These are phyloP conservation scores for Heliconius ethilla DNA, from an alignment of 2,888 invertebrate species.

Conservation along the genomic window DNA sequence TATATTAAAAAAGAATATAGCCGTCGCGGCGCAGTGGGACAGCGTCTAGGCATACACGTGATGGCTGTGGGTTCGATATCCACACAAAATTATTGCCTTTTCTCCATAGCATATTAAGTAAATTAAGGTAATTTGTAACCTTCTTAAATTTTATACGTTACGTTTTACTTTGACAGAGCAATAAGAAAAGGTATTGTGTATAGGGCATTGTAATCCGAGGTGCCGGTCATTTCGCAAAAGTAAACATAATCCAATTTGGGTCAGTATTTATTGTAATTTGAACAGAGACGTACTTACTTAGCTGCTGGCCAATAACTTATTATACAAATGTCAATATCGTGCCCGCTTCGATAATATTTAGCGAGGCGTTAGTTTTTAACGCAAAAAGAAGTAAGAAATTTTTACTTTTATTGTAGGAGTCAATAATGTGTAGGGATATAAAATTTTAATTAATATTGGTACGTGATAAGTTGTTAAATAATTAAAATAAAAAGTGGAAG, in stretches of 20 bases:
- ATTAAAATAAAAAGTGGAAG: constrained; percentile 33
- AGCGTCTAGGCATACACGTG: no score
- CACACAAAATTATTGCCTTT: neutral
- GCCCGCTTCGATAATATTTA: neutral
- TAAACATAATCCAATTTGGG: constrained; percentile 40
- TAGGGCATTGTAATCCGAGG: constrained; percentile 34
- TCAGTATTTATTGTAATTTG: constrained; percentile 31
- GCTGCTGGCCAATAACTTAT: constrained; percentile 36
- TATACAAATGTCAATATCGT: constrained; percentile 25
- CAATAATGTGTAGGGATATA: constrained; percentile 27
- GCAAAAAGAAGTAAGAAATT: neutral
- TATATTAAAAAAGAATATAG: no score
- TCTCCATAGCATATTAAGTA: neutral
- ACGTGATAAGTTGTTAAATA: constrained; percentile 34
- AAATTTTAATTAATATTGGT: constrained; percentile 31
- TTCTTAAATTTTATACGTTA: constrained; percentile 5
- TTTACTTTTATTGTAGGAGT: neutral
- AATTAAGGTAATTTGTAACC: neutral
- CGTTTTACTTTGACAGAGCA: constrained; percentile 2
- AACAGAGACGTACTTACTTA: constrained; percentile 25
- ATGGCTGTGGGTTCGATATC: no score
- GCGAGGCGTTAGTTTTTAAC: neutral
- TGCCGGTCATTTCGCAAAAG: constrained; percentile 36
- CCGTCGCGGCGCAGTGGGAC: no score
- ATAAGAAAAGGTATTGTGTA: constrained; percentile 26